These are phyloP conservation scores for Yponomeuta evonymella DNA, from an alignment of 2,888 invertebrate species.

Conservation along the genomic window DNA sequence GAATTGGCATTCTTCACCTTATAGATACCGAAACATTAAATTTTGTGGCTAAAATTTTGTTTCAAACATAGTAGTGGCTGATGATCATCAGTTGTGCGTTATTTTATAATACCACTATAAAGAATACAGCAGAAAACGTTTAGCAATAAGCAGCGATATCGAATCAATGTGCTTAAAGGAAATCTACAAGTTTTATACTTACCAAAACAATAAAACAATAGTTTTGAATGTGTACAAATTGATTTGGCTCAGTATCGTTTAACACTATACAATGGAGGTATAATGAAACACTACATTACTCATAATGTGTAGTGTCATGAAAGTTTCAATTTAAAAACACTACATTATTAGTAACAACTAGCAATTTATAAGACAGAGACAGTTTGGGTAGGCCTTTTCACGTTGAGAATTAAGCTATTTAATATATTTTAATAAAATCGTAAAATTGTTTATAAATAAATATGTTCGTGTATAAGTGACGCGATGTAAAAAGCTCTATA, in stretches of 20 bases:
- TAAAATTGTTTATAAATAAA: slow-evolving; percentile 14
- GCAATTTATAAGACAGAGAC: slow-evolving; percentile 26
- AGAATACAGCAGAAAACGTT: neutral
- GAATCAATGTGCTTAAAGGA: neutral
- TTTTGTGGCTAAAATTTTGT: slow-evolving; percentile 32
- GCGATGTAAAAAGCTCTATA: slow-evolving; percentile 29
- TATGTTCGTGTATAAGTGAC: neutral
- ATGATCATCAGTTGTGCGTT: slow-evolving; percentile 37
- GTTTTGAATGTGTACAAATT: slow-evolving; percentile 3
- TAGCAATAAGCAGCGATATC: neutral
- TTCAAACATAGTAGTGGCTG: slow-evolving; percentile 42
- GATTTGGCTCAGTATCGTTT: slow-evolving; percentile 7
- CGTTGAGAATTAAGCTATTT: neutral
- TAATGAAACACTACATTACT: slow-evolving; percentile 36
- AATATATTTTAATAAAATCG: neutral
- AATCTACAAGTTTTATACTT: neutral
- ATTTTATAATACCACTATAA: neutral
- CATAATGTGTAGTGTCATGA: no score
- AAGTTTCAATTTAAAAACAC: slow-evolving; percentile 22
- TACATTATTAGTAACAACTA: slow-evolving; percentile 50
- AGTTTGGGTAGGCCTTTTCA: slow-evolving; percentile 2
- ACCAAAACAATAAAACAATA: neutral
- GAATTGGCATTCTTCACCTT: slow-evolving; percentile 50
- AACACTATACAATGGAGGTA: neutral
- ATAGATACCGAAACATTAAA: slow-evolving; percentile 40